Conservation (phyloP, 2,888 invertebrate species). For the Reticulitermes lucifugus region DNA sequence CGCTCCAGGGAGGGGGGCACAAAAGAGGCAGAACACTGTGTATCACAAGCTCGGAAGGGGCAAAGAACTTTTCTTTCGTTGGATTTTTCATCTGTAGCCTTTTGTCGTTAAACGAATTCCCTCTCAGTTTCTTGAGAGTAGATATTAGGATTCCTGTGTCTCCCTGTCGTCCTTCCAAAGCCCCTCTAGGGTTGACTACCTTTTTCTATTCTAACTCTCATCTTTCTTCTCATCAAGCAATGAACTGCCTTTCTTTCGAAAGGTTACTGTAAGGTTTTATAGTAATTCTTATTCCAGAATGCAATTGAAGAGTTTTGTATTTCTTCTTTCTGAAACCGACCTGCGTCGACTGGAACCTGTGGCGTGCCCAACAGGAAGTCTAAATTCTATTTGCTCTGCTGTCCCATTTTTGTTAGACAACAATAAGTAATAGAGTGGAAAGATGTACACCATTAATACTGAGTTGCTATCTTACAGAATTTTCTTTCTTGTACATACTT, state of each 20-base stretch:
- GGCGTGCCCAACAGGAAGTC: background rate
- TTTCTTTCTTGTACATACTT: too few relatives aligned
- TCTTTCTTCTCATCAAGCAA: slow-evolving; percentile 38
- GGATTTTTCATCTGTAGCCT: slow-evolving; percentile 40
- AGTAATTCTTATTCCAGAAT: slow-evolving; percentile 13
- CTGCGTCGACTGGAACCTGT: background rate
- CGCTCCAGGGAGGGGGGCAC: background rate
- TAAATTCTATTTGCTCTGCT: too few relatives aligned
- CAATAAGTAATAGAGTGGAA: too few relatives aligned
- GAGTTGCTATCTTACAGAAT: too few relatives aligned
- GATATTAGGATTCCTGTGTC: slow-evolving; percentile 43
- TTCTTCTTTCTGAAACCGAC: slow-evolving; percentile 16
- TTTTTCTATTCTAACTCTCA: slow-evolving; percentile 7
- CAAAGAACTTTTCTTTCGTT: slow-evolving; percentile 38
- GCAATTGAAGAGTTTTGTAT: background rate
- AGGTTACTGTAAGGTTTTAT: slow-evolving; percentile 17
- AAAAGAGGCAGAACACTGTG: slow-evolving; percentile 34
- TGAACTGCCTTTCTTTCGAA: slow-evolving; percentile 21
- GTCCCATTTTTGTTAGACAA: too few relatives aligned
- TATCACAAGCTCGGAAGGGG: slow-evolving; percentile 27
- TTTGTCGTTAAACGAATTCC: slow-evolving; percentile 46
- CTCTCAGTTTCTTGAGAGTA: slow-evolving; percentile 39
- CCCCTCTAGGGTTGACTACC: slow-evolving; percentile 33
- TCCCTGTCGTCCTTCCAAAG: slow-evolving; percentile 40
- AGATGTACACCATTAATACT: too few relatives aligned